These are phyloP conservation scores for Acronicta alni DNA, from an alignment of 2,888 invertebrate genomes.

Conservation along the genomic window DNA sequence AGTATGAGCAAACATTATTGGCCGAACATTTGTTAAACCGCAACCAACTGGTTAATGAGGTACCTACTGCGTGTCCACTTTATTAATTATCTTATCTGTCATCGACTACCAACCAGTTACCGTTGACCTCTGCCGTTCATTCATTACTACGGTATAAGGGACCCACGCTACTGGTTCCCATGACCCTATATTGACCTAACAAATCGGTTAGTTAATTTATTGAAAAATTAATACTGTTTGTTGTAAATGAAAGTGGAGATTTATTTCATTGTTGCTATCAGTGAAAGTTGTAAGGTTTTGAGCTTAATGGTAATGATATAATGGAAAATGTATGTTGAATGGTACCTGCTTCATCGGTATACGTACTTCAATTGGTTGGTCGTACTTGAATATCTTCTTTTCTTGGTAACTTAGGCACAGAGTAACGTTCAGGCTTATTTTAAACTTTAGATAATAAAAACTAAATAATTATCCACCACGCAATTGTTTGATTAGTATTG, in stretches of 20 bases:
- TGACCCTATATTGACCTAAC: conserved; percentile 53
- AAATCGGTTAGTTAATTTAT: conserved; percentile 53
- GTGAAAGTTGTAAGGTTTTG: conserved; percentile 39
- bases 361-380: no score
- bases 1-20: conserved; percentile 21
- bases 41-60: conserved; percentile 44
- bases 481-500: no score
- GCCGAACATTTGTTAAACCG: conserved; percentile 35
- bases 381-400: no score
- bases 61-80: conserved; percentile 42
- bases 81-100: conserved; percentile 58
- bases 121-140: conserved; percentile 34
- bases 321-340: neutral
- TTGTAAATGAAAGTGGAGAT: conserved; percentile 49
- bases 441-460: no score
- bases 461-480: no score
- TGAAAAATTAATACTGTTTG: conserved; percentile 50
- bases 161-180: conserved; percentile 42
- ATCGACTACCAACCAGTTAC: conserved; percentile 43
- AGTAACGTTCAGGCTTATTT: no score
- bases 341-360: no score
- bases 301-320: conserved; percentile 1
- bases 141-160: conserved; percentile 32
- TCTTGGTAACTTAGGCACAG: no score
- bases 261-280: conserved; percentile 50